Evolutionary conservation across 92 coral and sea anemone genomes (phyloP), one percentile per base, ranked within the genome.

Genomic region (Bergia sp.): DNA sequence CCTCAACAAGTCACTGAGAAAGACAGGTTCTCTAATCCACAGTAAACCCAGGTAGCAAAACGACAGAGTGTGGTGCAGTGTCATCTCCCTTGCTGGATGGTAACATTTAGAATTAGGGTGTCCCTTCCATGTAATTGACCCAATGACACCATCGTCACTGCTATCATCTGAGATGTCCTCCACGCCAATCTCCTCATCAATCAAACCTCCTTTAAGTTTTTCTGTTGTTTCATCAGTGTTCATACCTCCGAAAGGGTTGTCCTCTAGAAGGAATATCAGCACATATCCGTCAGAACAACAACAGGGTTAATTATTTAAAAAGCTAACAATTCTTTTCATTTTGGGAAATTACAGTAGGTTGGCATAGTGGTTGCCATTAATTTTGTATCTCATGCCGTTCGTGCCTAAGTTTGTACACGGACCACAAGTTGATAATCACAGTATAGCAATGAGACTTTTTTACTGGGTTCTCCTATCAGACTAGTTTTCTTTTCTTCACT

Each of bases 1-100:
- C 99, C 99, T 97, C 69, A 95, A 65, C 69, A 97, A 23, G 81
- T 97, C 99, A 77, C 95, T 91, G 58, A 95, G 82, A 77, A 96
- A 97, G n/a, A 95, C 89, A 50, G 98, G 99, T 82, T 95, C 98
- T 73, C 92, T 61, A 36, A 94, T 61, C 96, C 94, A 90, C 23
- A 93, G 85, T 75, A 97, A 80, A 16, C 96, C 98, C 87, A 97
- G 75, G 80, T 93, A 91, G 29, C 93, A 91, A 66, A 97, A 92
- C 1, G 95, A 91, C 67, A 97, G 47, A 1, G 98, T 97, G 67
- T 58, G 61, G 72, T 75, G 43, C 55, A 89, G 50, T 1, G n/a
- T 61, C 69, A 61, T 61, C 29, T 61, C 69, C 29, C n/a, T 61
- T 61, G 69, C 69, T 21, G n/a, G 69, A 18, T 16, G 69, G 6